A percentile compares a stretch with the other conserved stretches of the same genome.
phyloP scores from a whole-genome alignment of 2,113 vertebrate genomes.

The Lophotis ruficrista region DNA sequence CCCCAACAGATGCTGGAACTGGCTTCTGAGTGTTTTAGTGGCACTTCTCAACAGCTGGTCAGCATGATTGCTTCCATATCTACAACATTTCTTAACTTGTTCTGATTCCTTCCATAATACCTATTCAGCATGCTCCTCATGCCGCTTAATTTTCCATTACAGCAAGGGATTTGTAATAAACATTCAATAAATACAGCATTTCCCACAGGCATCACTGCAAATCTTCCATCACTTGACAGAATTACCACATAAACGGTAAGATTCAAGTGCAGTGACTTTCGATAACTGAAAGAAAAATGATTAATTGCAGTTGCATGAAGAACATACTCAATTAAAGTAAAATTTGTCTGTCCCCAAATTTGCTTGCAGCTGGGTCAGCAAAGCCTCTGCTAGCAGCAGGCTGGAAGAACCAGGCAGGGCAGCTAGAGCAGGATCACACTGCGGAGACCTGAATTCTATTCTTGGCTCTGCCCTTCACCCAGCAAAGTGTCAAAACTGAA shows the following conservation, averaged over 20 bases:
- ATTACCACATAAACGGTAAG: not conserved
- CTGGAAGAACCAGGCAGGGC: not conserved
- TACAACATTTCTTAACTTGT: not conserved
- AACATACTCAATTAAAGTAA: not conserved
- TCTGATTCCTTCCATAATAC: not conserved
- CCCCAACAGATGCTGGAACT: not conserved
- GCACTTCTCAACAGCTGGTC: not conserved
- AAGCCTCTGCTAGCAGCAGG: not conserved
- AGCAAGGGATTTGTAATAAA: conserved; percentile 7
- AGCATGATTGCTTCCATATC: not conserved
- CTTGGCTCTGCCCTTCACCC: conserved; percentile 25
- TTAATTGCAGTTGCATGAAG: not conserved
- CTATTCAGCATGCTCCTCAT: not conserved
- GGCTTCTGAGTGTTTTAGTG: not conserved
- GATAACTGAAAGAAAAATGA: not conserved
- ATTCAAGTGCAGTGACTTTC: not conserved
- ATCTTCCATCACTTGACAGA: not conserved
- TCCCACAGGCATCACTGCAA: not conserved
- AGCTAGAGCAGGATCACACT: not conserved
- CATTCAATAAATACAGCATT: not conserved
- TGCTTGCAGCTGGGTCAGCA: not conserved
- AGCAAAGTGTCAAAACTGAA: not conserved
- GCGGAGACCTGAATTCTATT: conserved; percentile 31
- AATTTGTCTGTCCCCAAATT: not conserved
- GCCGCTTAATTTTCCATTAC: not conserved